Evolutionary conservation across 2,888 invertebrate genomes (phyloP).

Genomic region (Trissonchulus sp.): DNA sequence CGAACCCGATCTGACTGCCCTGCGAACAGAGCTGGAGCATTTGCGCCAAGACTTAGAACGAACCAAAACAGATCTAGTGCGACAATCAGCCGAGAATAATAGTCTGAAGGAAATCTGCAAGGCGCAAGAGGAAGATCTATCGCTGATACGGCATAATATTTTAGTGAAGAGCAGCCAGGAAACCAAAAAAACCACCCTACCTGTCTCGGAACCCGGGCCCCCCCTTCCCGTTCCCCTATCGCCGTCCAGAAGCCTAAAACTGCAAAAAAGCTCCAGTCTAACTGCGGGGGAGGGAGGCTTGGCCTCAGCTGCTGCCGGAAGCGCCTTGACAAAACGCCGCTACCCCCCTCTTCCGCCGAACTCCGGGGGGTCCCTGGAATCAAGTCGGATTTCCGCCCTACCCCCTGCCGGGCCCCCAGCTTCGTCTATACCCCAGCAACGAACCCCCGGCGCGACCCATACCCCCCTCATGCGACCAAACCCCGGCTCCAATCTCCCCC

Average conservation of each 20-base stretch:
- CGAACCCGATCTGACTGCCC: no score
- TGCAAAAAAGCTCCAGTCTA: neutral
- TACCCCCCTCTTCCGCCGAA: no score
- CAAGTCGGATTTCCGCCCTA: no score
- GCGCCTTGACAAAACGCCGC: no score
- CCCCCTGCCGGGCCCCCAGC: no score
- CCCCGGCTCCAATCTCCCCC: no score
- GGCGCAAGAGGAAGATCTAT: slow-evolving; percentile 33
- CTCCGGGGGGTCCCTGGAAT: no score
- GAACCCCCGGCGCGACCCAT: no score
- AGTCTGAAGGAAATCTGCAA: slow-evolving; percentile 26
- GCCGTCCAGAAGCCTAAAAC: neutral
- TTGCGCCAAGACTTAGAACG: slow-evolving; percentile 19
- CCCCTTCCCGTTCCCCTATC: neutral
- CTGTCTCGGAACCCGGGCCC: neutral
- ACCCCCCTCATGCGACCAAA: no score
- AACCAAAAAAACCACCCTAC: neutral
- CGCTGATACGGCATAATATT: slow-evolving; percentile 31
- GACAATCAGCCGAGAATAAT: slow-evolving; percentile 25
- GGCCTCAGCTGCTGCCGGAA: no score
- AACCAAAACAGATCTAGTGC: neutral
- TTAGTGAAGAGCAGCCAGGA: slow-evolving; percentile 25
- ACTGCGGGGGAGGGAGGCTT: neutral
- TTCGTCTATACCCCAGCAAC: no score
- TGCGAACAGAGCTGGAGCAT: slow-evolving; percentile 3